Evolutionary conservation across 2,797 vertebrate species (phyloP).

Genomic region (Enteromius unitaeniatus): DNA sequence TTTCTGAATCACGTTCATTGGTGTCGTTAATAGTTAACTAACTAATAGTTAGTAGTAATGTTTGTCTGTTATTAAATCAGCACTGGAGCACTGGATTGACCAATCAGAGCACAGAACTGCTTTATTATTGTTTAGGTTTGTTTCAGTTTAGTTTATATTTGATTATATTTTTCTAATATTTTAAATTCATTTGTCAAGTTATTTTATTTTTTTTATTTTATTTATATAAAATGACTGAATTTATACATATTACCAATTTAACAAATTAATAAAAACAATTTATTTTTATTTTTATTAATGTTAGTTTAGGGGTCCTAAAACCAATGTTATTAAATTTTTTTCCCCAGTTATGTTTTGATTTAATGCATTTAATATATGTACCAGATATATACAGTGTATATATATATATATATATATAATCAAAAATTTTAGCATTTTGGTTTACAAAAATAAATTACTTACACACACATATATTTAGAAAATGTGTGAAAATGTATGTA

Average conservation of each 20-base stretch:
- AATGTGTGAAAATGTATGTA: too few species aligned
- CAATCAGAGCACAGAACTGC: neutral
- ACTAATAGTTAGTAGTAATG: neutral
- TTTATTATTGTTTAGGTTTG: neutral
- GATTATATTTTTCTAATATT: neutral
- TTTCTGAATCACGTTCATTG: neutral
- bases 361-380: neutral
- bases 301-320: neutral
- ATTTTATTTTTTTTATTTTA: neutral
- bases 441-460: too few species aligned
- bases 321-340: too few species aligned
- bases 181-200: neutral
- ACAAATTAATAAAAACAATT: neutral
- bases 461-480: too few species aligned
- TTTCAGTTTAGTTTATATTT: neutral
- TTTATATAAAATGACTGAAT: neutral
- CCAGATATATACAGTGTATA: too few species aligned
- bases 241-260: neutral
- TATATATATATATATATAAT: too few species aligned
- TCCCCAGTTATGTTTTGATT: neutral
- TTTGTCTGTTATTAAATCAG: neutral
- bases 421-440: too few species aligned
- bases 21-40: neutral
- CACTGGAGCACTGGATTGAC: neutral
- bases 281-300: too few species aligned